Conservation (phyloP, 2,113 vertebrate species). For the Pseudorhombus dupliciocellatus region DNA sequence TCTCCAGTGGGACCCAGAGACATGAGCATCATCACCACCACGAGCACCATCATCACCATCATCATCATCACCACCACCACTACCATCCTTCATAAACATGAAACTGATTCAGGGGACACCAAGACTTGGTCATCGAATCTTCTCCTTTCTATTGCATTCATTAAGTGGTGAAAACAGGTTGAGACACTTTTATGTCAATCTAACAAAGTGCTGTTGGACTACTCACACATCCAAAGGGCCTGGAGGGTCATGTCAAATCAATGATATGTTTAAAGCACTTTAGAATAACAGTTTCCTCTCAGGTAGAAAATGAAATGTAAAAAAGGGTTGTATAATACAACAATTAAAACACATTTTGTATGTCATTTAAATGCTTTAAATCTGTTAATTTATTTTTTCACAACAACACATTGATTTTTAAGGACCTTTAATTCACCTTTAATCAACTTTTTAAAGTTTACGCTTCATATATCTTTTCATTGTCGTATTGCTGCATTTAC, state of each 20-base stretch:
- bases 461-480: too few species aligned
- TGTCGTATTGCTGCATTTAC: too few species aligned
- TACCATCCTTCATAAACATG: slow-evolving; percentile 75
- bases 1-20: slow-evolving; percentile 84
- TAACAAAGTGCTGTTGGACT: not conserved
- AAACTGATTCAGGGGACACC: slow-evolving; percentile 21
- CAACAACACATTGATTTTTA: too few species aligned
- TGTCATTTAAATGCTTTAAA: too few species aligned
- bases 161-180: not conserved
- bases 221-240: not conserved
- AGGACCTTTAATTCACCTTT: too few species aligned
- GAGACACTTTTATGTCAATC: slow-evolving; percentile 1
- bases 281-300: not conserved
- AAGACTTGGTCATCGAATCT: not conserved
- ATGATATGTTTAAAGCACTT: too few species aligned
- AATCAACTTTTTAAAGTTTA: too few species aligned
- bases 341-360: too few species aligned
- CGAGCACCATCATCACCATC: slow-evolving; percentile 94
- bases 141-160: not conserved
- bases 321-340: too few species aligned
- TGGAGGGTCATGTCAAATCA: not conserved
- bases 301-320: too few species aligned
- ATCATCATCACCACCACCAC: slow-evolving; percentile 90
- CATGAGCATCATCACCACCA: slow-evolving; percentile 94
- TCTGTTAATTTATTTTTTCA: too few species aligned